Evolutionary conservation across 2,888 invertebrate species (phyloP).

Genomic region (Drepanosiphum platanoidis): DNA sequence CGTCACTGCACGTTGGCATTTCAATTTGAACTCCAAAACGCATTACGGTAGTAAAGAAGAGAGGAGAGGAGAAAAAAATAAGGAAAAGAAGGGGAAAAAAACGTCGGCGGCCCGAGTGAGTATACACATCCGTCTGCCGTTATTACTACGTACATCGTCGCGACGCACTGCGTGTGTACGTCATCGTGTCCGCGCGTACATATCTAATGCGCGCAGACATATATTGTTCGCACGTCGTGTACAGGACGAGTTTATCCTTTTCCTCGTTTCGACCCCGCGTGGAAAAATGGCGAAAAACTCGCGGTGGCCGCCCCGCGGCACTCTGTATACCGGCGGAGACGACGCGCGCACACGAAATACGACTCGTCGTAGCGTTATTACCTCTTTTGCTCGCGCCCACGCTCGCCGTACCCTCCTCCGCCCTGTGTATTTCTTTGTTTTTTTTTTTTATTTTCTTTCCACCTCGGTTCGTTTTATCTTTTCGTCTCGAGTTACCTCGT

Average conservation of each 20-base stretch:
- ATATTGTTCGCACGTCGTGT: no score
- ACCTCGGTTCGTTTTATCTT: no score
- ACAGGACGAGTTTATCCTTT: no score
- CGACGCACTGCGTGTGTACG: neutral
- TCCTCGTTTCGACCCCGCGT: no score
- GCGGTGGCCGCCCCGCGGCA: no score
- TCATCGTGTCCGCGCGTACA: no score
- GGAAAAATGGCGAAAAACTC: no score
- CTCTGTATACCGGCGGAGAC: no score
- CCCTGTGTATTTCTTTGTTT: no score
- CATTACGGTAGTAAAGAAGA: neutral
- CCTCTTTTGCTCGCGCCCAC: neutral
- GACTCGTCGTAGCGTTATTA: neutral
- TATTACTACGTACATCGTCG: no score
- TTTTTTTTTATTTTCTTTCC: neutral
- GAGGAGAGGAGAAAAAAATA: neutral
- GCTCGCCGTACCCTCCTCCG: neutral
- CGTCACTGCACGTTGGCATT: neutral
- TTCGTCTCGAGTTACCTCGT: neutral
- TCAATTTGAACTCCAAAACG: neutral
- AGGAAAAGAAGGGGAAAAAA: neutral
- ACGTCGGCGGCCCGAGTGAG: neutral
- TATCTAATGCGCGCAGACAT: no score
- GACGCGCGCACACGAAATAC: no score
- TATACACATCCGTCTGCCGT: neutral